phyloP scores from a whole-genome alignment of 2,888 invertebrate species.

The Alviniconcha strummeri region DNA sequence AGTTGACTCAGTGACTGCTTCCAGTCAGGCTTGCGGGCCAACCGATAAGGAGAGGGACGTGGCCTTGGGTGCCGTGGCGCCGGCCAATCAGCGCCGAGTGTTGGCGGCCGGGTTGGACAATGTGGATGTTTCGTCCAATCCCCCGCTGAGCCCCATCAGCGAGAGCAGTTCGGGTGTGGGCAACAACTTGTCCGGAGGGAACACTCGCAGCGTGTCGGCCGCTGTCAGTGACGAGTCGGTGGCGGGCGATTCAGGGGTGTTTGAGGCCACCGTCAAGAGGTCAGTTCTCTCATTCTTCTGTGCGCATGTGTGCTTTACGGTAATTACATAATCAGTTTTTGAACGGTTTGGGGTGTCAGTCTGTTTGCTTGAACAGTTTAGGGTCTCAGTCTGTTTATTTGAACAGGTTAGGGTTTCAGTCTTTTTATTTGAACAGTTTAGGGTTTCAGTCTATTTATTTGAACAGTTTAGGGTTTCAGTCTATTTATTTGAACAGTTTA shows the following conservation, averaged over 20 bases:
- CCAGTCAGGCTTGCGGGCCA: neutral
- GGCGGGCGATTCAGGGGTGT: slow-evolving; percentile 82
- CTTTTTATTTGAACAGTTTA: too few species aligned
- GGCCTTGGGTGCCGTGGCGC: neutral
- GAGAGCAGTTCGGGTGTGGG: slow-evolving; percentile 72
- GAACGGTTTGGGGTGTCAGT: too few species aligned
- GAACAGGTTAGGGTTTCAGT: too few species aligned
- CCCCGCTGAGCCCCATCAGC: slow-evolving; percentile 73
- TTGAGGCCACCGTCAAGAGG: slow-evolving; percentile 73
- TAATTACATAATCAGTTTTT: too few species aligned
- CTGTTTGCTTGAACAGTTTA: too few species aligned
- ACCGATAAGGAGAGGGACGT: slow-evolving; percentile 19
- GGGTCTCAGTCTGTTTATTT: too few species aligned
- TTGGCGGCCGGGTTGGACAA: slow-evolving; percentile 31
- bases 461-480: too few species aligned
- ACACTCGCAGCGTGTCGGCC: slow-evolving; percentile 83
- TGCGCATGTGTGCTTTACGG: neutral
- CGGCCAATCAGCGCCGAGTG: slow-evolving; percentile 14
- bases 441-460: too few species aligned
- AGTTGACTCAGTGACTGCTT: slow-evolving; percentile 9
- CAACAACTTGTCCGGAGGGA: slow-evolving; percentile 69
- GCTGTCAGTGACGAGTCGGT: slow-evolving; percentile 98
- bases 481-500: too few species aligned
- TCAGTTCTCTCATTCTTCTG: slow-evolving; percentile 41
- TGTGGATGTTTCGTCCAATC: slow-evolving; percentile 54